These are phyloP conservation scores for Paralvinella palmiformis DNA, from an alignment of 1,140 invertebrate genomes.

Conservation along the genomic window DNA sequence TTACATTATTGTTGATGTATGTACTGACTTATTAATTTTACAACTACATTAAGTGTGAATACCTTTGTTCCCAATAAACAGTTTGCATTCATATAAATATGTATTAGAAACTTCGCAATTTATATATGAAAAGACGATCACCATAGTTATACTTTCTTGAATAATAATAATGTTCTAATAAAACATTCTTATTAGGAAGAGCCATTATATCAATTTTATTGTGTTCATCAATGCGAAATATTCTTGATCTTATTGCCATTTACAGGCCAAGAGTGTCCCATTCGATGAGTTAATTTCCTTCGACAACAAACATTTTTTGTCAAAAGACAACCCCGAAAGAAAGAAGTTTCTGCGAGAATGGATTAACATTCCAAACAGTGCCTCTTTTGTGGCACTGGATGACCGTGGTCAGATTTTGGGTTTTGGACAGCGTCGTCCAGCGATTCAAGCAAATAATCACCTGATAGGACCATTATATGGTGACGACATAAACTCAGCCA, in stretches of 20 bases:
- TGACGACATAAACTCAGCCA: background rate
- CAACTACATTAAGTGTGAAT: no score
- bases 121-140: no score
- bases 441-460: background rate
- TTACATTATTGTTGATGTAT: background rate
- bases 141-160: no score
- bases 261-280: background rate
- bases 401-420: background rate
- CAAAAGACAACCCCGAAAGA: background rate
- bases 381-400: background rate
- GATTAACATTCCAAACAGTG: background rate
- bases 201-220: no score
- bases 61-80: no score
- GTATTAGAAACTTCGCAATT: no score
- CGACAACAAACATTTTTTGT: conserved; percentile 8
- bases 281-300: background rate
- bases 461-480: conserved; percentile 7
- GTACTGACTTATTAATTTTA: no score
- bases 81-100: no score
- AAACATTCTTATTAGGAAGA: no score
- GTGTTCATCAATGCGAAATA: no score
- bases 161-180: no score
- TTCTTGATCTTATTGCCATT: no score
- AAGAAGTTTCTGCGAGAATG: conserved; percentile 1
- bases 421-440: conserved; percentile 1